Evolutionary conservation across 2,888 invertebrate species (phyloP).

Genomic region (Drosophila hawaiiensis): DNA sequence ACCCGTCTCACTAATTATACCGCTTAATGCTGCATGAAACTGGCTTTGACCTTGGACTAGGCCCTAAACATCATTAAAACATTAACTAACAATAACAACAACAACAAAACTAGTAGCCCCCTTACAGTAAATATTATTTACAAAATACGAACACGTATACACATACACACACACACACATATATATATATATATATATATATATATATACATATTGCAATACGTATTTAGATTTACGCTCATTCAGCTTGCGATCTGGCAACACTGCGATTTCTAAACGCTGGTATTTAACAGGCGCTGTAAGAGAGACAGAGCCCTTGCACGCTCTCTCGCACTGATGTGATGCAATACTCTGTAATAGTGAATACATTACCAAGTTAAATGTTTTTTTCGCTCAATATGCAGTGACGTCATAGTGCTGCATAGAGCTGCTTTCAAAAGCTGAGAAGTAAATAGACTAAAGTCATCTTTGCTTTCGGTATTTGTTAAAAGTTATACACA

Average conservation of each 20-base stretch:
- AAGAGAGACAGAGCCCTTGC: background rate
- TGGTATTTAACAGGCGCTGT: conserved; percentile 5
- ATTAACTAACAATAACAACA: conserved; percentile 13
- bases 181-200: too few species aligned
- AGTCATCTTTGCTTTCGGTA: background rate
- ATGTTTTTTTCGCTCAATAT: background rate
- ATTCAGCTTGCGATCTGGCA: conserved; percentile 2
- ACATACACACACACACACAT: background rate
- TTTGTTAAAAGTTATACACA: background rate
- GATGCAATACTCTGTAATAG: background rate
- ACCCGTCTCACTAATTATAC: conserved; percentile 55
- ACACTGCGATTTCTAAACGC: background rate
- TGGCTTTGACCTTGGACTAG: conserved; percentile 59
- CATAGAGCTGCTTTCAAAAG: background rate
- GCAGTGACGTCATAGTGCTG: conserved; percentile 5
- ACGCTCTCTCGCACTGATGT: background rate
- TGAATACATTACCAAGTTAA: background rate
- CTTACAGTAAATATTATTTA: conserved; percentile 22
- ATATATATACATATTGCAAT: background rate
- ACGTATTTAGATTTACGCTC: background rate
- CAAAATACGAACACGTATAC: conserved; percentile 1
- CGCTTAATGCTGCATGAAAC: conserved; percentile 68
- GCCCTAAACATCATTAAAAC: conserved; percentile 38
- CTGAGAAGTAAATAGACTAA: background rate
- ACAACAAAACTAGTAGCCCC: conserved; percentile 6